phyloP scores from a whole-genome alignment of 2,797 vertebrate species.

The Otus scops region DNA sequence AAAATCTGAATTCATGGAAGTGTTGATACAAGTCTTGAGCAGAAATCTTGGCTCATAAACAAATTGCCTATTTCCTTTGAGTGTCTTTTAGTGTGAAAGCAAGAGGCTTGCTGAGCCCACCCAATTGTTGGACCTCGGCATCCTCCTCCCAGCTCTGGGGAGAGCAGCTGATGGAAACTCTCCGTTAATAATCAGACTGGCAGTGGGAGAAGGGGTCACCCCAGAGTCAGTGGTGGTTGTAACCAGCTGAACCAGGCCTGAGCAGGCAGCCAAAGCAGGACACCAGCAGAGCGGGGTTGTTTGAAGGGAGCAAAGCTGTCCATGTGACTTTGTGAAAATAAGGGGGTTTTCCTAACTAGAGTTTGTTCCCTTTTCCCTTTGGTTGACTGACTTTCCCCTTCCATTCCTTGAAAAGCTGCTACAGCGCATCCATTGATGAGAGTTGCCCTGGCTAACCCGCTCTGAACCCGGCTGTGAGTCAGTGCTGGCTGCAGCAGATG shows the following conservation, averaged over 20 bases:
- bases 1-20: slow-evolving; percentile 65
- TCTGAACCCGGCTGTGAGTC: slow-evolving; percentile 46
- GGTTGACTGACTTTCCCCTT: neutral
- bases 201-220: neutral
- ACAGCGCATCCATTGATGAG: neutral
- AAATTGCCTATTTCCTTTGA: slow-evolving; percentile 58
- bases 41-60: slow-evolving; percentile 55
- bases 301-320: neutral
- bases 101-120: neutral
- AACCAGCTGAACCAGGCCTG: neutral
- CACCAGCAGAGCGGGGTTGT: neutral
- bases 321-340: neutral
- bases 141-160: neutral
- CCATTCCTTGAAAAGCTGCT: neutral
- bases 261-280: neutral
- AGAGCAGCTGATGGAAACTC: neutral
- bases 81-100: slow-evolving; percentile 3
- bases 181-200: neutral
- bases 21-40: slow-evolving; percentile 63
- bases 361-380: neutral
- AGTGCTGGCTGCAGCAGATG: slow-evolving; percentile 38
- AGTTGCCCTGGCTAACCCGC: slow-evolving; percentile 47
- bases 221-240: rapidly evolving
- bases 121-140: neutral
- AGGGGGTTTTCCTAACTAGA: neutral